Evolutionary conservation across 2,113 vertebrate species (phyloP).

Genomic region (Procapra przewalskii): DNA sequence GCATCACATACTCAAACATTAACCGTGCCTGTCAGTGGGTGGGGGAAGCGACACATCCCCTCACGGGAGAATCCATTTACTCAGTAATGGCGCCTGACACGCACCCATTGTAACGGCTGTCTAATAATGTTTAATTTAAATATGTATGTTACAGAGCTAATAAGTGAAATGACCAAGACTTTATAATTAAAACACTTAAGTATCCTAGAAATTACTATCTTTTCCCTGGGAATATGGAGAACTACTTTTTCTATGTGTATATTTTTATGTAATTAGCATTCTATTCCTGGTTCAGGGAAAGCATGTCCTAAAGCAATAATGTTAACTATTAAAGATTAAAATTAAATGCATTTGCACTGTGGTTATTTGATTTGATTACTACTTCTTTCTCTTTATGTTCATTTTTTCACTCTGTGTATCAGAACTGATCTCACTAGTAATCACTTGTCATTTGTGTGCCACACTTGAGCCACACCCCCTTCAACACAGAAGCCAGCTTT

Average conservation of each 20-base stretch:
- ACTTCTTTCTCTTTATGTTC: constrained; percentile 52
- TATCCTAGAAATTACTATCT: constrained; percentile 79
- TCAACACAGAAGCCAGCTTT: neutral
- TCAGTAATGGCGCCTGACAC: constrained; percentile 64
- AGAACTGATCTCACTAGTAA: neutral
- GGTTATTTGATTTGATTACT: constrained; percentile 60
- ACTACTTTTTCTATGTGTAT: constrained; percentile 79
- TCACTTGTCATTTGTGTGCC: neutral
- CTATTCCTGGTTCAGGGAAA: constrained; percentile 76
- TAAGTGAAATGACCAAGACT: constrained; percentile 73
- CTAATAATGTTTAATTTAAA: constrained; percentile 72
- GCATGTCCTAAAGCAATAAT: constrained; percentile 75
- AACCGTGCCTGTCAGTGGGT: constrained; percentile 65
- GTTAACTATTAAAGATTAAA: constrained; percentile 79
- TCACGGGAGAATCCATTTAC: constrained; percentile 54
- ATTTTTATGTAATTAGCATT: constrained; percentile 84
- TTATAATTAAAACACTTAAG: constrained; percentile 79
- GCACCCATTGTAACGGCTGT: constrained; percentile 64
- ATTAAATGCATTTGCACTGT: constrained; percentile 42
- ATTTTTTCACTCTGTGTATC: neutral
- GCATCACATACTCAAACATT: constrained; percentile 60
- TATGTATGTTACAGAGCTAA: constrained; percentile 75
- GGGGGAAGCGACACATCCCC: constrained; percentile 55
- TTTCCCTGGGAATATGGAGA: constrained; percentile 75
- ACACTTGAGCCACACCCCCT: too few species aligned